Evolutionary conservation across 1,140 invertebrate species (phyloP).

Genomic region (Euglossa dilemma): DNA sequence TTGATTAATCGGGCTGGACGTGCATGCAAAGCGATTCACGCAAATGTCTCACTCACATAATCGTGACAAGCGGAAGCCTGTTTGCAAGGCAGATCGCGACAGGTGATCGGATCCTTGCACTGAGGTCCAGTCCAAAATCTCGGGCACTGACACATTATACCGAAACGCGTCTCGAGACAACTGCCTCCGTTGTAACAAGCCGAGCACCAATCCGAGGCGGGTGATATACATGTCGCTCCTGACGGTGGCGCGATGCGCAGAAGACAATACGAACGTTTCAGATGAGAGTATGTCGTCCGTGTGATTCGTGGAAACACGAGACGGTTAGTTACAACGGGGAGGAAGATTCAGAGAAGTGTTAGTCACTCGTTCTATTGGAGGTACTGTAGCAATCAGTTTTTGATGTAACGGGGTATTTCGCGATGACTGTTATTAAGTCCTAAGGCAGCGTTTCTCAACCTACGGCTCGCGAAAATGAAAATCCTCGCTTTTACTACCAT

Average conservation of each 20-base stretch:
- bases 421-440: no score
- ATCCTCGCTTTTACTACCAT: no score
- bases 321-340: not conserved
- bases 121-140: conserved; percentile 84
- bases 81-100: conserved; percentile 83
- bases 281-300: not conserved
- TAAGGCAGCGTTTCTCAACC: no score
- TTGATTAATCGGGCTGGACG: conserved; percentile 34
- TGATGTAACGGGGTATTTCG: no score
- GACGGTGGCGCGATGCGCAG: not conserved
- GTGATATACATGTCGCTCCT: conserved; percentile 70
- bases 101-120: conserved; percentile 80
- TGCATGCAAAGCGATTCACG: conserved; percentile 39
- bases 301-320: not conserved
- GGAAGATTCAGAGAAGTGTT: not conserved
- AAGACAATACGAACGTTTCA: conserved; percentile 2
- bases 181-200: conserved; percentile 85
- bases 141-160: conserved; percentile 83
- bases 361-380: not conserved
- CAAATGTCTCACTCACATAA: conserved; percentile 83
- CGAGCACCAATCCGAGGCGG: conserved; percentile 68
- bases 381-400: no score
- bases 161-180: conserved; percentile 83
- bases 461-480: no score
- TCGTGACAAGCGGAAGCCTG: conserved; percentile 84